Conservation (phyloP, 2,797 vertebrate genomes). For the Limosa lapponica region DNA sequence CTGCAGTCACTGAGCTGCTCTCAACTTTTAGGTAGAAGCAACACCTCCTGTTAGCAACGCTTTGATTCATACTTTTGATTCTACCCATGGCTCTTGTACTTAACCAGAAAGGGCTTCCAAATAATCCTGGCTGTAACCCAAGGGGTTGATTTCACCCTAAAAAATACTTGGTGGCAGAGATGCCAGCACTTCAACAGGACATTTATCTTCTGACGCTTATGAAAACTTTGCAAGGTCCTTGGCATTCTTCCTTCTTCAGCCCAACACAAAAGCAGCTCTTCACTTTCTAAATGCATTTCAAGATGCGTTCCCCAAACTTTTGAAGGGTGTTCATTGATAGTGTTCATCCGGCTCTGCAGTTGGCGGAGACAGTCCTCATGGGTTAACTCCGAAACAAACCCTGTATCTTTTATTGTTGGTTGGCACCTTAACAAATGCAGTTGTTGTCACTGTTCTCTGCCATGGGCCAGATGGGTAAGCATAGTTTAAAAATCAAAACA, state of each 20-base stretch:
- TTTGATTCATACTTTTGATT: background rate
- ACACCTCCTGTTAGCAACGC: fast-evolving
- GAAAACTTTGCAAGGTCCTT: background rate
- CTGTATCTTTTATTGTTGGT: background rate
- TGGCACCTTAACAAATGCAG: background rate
- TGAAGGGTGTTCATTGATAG: background rate
- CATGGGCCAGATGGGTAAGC: background rate
- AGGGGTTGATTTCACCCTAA: background rate
- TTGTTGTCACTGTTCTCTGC: background rate
- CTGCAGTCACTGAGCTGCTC: background rate
- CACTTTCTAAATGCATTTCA: background rate
- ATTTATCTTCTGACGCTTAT: background rate
- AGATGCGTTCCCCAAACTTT: background rate
- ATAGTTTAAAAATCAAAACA: background rate
- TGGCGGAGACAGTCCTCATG: fast-evolving
- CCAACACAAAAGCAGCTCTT: background rate
- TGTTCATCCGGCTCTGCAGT: background rate
- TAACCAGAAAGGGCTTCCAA: background rate
- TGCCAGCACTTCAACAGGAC: background rate
- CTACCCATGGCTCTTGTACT: background rate
- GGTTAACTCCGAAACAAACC: background rate
- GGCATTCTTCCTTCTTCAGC: background rate
- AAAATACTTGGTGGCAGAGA: background rate
- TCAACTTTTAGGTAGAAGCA: background rate
- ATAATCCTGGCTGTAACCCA: background rate